These are phyloP conservation scores for Agapetus fuscipes DNA, from an alignment of 2,888 invertebrate species.

Conservation along the genomic window DNA sequence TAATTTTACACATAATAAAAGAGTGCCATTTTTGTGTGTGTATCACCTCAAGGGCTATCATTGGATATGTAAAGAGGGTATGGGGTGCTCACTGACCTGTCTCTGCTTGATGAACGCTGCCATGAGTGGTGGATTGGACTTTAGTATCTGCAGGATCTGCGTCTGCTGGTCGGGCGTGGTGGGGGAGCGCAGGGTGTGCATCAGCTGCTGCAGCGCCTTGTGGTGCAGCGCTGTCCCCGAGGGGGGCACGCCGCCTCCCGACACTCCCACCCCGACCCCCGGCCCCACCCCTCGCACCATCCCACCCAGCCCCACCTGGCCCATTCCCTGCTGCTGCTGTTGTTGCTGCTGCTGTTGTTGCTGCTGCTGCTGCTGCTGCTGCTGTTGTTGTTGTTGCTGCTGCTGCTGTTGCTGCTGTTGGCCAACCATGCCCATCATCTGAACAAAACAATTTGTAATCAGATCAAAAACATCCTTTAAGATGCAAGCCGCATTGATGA, in stretches of 20 bases:
- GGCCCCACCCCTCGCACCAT: conserved; percentile 27
- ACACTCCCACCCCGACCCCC: conserved; percentile 32
- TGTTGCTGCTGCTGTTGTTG: conserved; percentile 31
- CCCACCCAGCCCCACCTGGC: conserved; percentile 21
- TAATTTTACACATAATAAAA: no score
- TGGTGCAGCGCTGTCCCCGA: conserved; percentile 39
- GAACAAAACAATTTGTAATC: conserved; percentile 5
- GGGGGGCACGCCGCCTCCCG: conserved; percentile 27
- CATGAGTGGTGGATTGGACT: conserved; percentile 91
- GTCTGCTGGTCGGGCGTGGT: conserved; percentile 87
- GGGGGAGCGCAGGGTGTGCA: conserved; percentile 84
- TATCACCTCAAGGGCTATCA: no score
- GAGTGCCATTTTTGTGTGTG: no score
- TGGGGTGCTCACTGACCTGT: conserved; percentile 53
- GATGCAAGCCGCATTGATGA: no score
- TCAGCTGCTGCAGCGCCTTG: conserved; percentile 72
- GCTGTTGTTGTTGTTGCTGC: conserved; percentile 30
- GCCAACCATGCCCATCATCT: conserved; percentile 22
- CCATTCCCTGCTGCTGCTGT: conserved; percentile 21
- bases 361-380: conserved; percentile 28
- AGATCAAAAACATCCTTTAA: no score
- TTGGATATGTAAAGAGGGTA: no score
- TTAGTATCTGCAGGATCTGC: conserved; percentile 79
- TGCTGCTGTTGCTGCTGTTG: conserved; percentile 20
- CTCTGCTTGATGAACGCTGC: conserved; percentile 89